phyloP scores from a whole-genome alignment of 2,113 vertebrate species.

The Mesocricetus auratus region DNA sequence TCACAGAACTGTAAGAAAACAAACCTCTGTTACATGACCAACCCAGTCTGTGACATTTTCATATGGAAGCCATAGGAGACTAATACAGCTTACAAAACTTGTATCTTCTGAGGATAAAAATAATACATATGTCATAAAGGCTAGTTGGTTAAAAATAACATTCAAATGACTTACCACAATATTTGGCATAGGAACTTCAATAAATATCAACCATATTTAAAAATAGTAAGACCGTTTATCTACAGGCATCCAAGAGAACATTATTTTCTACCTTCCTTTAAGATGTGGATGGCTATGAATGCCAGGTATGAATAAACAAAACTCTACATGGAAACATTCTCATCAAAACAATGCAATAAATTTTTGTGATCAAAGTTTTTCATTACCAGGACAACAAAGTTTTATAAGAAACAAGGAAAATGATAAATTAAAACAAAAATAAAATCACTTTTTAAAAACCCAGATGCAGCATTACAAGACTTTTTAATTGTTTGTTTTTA shows the following conservation, averaged over 20 bases:
- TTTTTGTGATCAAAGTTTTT: neutral
- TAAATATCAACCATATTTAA: conserved; percentile 29
- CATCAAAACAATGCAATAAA: neutral
- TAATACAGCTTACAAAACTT: neutral
- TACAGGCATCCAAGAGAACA: neutral
- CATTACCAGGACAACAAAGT: neutral
- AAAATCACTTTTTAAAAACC: neutral
- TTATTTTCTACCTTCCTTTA: neutral
- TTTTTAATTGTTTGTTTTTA: conserved; percentile 19
- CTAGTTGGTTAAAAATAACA: neutral
- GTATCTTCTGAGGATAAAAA: neutral
- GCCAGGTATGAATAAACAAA: neutral
- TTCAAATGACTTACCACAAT: neutral
- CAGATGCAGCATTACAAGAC: neutral
- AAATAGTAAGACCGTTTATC: neutral
- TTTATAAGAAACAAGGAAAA: neutral
- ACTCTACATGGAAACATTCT: conserved; percentile 14
- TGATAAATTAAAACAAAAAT: neutral
- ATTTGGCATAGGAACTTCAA: neutral
- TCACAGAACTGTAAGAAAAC: neutral
- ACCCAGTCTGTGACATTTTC: neutral
- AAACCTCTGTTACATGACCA: neutral
- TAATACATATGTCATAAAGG: neutral
- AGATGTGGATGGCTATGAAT: neutral
- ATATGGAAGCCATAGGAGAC: neutral